phyloP scores from a whole-genome alignment of 2,888 invertebrate genomes.

The Plebejus argus region DNA sequence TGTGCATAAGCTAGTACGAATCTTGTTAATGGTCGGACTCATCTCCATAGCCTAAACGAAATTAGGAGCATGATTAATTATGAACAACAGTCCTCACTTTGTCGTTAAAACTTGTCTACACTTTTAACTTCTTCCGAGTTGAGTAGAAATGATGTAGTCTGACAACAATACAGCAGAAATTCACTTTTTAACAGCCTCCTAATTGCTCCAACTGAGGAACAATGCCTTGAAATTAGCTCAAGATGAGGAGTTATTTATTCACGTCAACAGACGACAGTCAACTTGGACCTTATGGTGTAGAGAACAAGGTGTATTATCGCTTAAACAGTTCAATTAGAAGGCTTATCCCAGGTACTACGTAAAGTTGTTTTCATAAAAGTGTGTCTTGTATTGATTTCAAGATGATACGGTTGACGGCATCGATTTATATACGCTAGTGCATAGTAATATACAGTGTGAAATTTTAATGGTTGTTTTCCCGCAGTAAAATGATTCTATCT shows the following conservation, averaged over 20 bases:
- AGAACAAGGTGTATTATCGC: neutral
- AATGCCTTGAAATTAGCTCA: neutral
- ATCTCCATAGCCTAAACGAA: too few relatives aligned
- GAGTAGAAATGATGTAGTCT: neutral
- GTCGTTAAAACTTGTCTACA: too few relatives aligned
- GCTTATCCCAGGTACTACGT: neutral
- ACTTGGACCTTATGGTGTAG: neutral
- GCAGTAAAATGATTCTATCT: too few relatives aligned
- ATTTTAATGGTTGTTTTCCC: too few relatives aligned
- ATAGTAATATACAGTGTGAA: too few relatives aligned
- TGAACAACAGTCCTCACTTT: too few relatives aligned
- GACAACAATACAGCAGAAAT: neutral
- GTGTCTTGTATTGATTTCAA: too few relatives aligned
- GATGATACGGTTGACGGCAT: too few relatives aligned
- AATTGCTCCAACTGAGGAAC: neutral
- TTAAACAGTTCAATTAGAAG: neutral
- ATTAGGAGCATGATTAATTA: too few relatives aligned
- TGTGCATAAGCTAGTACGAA: too few relatives aligned
- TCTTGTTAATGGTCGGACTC: too few relatives aligned
- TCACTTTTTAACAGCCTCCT: conserved; percentile 2
- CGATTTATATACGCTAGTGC: too few relatives aligned
- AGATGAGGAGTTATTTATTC: conserved; percentile 1
- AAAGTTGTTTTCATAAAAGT: neutral
- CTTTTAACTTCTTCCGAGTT: neutral
- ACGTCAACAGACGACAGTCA: neutral